A percentile compares a stretch with the other conserved stretches of the same genome.
These are phyloP conservation scores for Poeciliopsis paucimaculata DNA, from an alignment of 2,797 vertebrate species.

Conservation along the genomic window DNA sequence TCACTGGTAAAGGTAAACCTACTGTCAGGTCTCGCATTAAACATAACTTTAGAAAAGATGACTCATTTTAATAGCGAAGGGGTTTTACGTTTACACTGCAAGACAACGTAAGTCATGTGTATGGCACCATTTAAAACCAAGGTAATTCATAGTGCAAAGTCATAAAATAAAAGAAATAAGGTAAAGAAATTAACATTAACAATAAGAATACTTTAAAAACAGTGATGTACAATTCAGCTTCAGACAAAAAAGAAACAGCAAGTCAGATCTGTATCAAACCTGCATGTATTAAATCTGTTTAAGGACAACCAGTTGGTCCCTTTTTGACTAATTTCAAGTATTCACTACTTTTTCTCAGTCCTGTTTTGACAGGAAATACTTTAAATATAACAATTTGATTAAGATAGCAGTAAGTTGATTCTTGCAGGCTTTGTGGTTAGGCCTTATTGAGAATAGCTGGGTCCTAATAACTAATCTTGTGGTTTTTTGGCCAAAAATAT, in stretches of 20 bases:
- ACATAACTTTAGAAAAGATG: background rate
- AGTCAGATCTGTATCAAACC: background rate
- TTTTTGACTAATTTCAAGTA: background rate
- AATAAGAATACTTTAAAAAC: background rate
- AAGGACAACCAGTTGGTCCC: background rate
- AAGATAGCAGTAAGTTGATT: background rate
- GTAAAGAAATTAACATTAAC: background rate
- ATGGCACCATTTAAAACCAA: background rate
- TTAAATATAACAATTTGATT: background rate
- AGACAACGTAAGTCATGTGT: background rate
- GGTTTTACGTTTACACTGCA: background rate
- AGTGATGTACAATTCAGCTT: background rate
- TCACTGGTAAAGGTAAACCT: background rate
- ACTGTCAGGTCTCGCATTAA: background rate
- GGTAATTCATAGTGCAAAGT: background rate
- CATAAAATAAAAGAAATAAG: background rate
- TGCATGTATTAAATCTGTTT: background rate
- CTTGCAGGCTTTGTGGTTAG: background rate
- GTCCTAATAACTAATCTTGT: background rate
- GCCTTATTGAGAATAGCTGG: background rate
- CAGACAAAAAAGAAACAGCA: background rate
- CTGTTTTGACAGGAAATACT: background rate
- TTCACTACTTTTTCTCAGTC: background rate
- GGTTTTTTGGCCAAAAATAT: background rate
- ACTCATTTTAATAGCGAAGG: background rate